These are phyloP conservation scores for Troides aeacus DNA, from an alignment of 2,888 invertebrate genomes.

Conservation along the genomic window DNA sequence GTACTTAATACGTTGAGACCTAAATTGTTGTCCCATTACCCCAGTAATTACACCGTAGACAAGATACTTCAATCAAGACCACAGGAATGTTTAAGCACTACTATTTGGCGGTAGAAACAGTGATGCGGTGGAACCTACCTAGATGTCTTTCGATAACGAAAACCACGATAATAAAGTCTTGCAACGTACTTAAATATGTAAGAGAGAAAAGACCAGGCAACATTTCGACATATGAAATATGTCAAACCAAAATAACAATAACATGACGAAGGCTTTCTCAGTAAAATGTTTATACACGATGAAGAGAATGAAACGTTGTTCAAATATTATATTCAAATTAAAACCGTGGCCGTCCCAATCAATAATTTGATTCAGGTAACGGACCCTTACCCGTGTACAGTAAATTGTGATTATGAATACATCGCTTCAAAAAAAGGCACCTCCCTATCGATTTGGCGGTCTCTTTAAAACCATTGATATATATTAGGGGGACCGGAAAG, in stretches of 20 bases:
- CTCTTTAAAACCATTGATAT: conserved; percentile 14
- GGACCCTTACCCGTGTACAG: conserved; percentile 6
- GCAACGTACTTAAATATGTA: background rate
- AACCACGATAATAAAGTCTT: too few relatives aligned
- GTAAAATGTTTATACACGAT: background rate
- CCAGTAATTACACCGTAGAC: too few relatives aligned
- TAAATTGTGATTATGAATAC: conserved; percentile 23
- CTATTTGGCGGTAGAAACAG: too few relatives aligned
- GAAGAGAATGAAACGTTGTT: background rate
- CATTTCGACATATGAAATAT: background rate
- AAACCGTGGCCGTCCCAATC: background rate
- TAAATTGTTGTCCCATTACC: too few relatives aligned
- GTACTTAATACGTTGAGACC: too few relatives aligned
- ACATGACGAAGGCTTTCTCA: background rate
- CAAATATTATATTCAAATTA: background rate
- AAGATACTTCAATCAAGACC: too few relatives aligned
- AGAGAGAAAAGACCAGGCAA: background rate
- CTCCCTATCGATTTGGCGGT: conserved; percentile 1
- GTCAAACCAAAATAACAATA: background rate
- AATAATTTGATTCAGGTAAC: conserved; percentile 13
- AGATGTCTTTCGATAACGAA: too few relatives aligned
- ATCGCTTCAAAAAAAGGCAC: conserved; percentile 1
- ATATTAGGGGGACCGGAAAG: too few relatives aligned
- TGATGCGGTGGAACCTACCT: too few relatives aligned
- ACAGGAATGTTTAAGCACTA: too few relatives aligned